Evolutionary conservation across 2,888 invertebrate species (phyloP).

Genomic region (Muschampia plurimacula): DNA sequence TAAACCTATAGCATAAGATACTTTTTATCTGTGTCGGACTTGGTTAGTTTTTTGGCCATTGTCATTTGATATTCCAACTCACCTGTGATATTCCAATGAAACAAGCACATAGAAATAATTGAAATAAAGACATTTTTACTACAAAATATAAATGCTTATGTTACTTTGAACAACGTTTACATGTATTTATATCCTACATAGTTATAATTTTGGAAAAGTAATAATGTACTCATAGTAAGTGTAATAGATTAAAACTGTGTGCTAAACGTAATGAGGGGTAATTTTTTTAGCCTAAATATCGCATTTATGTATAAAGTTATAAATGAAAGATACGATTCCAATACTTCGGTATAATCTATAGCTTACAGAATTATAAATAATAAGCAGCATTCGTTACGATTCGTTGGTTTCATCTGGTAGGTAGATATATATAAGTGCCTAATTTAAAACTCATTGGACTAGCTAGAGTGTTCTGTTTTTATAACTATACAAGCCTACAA

Average conservation of each 20-base stretch:
- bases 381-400: neutral
- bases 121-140: constrained; percentile 6
- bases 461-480: neutral
- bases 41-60: too few species aligned
- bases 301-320: too few species aligned
- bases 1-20: too few species aligned
- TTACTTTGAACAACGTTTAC: neutral
- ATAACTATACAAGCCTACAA: neutral
- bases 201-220: too few species aligned
- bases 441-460: constrained; percentile 4
- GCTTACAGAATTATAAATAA: constrained; percentile 8
- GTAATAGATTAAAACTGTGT: neutral
- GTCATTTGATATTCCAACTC: neutral
- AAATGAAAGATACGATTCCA: neutral
- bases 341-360: neutral
- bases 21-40: too few species aligned
- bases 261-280: neutral
- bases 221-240: too few species aligned
- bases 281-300: neutral
- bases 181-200: constrained; percentile 1
- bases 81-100: constrained; percentile 7
- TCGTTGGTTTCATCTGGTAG: neutral
- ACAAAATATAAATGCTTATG: neutral
- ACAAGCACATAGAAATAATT: constrained; percentile 2
- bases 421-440: neutral